phyloP scores from a whole-genome alignment of 2,797 vertebrate species.

The Peromyscus aztecus region DNA sequence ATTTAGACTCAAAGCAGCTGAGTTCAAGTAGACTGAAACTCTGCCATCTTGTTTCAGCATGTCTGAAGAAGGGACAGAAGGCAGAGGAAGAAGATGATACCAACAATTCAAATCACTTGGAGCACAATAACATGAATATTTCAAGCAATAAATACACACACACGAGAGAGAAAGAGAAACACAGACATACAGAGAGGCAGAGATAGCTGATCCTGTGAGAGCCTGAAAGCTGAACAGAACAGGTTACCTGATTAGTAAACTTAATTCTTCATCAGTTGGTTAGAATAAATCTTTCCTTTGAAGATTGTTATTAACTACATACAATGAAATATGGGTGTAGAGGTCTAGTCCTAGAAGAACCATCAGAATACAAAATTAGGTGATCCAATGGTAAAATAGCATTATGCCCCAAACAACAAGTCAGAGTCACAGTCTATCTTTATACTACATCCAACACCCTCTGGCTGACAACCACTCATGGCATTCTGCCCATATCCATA shows the following conservation, averaged over 20 bases:
- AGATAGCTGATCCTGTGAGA: not conserved
- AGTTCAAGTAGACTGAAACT: not conserved
- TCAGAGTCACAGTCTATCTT: conserved; percentile 83
- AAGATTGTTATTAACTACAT: not conserved
- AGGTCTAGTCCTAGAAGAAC: conserved; percentile 16
- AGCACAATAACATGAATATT: not conserved
- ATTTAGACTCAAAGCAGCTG: not conserved
- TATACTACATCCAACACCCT: conserved; percentile 75
- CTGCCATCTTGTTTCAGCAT: not conserved
- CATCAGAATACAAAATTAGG: conserved; percentile 81
- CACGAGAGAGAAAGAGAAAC: not conserved
- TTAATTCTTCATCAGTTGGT: conserved; percentile 45
- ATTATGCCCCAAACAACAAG: conserved; percentile 83
- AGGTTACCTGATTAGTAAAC: not conserved
- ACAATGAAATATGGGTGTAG: conserved; percentile 57
- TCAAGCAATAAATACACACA: not conserved
- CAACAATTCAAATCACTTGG: conserved; percentile 23
- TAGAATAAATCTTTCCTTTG: not conserved
- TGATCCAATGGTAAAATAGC: conserved; percentile 82
- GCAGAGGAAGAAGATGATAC: not conserved
- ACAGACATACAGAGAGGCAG: not conserved
- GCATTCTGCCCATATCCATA: not conserved
- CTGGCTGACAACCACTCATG: conserved; percentile 76
- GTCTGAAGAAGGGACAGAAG: not conserved
- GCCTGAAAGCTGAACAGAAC: not conserved